Percentiles rank a stretch among this genome's conserved stretches.
These are phyloP conservation scores for Cyprinodon brontotheroides DNA, from an alignment of 2,113 vertebrate species.

Conservation along the genomic window DNA sequence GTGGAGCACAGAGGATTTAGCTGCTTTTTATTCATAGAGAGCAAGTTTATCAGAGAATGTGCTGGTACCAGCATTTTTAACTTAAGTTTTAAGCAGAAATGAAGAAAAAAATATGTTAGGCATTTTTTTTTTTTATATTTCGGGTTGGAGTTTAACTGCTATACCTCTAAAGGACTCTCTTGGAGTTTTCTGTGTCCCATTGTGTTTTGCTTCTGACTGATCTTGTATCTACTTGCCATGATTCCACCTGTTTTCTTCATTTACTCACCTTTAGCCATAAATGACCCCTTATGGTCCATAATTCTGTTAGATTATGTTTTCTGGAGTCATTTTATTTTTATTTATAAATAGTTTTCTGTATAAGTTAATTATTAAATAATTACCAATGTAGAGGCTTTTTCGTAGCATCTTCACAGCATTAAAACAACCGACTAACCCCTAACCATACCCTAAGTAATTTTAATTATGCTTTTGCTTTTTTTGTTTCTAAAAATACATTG, in stretches of 20 bases:
- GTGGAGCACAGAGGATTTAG: constrained; percentile 2
- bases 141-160: background rate
- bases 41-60: background rate
- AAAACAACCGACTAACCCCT: too few relatives aligned
- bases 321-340: too few relatives aligned
- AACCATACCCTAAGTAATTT: too few relatives aligned
- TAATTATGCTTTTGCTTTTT: too few relatives aligned
- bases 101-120: background rate
- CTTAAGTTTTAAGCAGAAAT: background rate
- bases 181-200: background rate
- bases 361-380: too few relatives aligned
- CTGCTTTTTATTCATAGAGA: constrained; percentile 1
- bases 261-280: background rate
- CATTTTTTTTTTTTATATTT: too few relatives aligned
- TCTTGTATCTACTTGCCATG: background rate
- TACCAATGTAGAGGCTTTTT: too few relatives aligned
- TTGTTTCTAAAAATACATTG: too few relatives aligned
- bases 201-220: background rate
- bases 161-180: background rate
- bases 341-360: too few relatives aligned
- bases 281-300: too few relatives aligned
- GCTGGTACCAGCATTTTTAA: background rate
- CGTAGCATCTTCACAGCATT: too few relatives aligned
- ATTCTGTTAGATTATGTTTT: too few relatives aligned
- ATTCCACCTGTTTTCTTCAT: background rate